phyloP scores from a whole-genome alignment of 92 coral and sea anemone species.

The Palythoa grandis region DNA sequence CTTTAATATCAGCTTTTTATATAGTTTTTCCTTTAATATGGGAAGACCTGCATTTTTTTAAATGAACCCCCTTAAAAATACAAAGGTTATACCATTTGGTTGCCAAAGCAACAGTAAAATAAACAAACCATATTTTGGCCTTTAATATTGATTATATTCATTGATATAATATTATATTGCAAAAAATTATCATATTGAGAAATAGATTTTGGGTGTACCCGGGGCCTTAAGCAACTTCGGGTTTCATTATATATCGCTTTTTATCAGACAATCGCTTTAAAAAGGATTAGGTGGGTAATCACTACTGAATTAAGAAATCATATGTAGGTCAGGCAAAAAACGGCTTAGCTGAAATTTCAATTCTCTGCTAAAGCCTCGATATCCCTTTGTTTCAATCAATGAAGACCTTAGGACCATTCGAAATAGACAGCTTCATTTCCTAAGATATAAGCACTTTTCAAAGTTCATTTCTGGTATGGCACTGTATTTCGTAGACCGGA shows the following conservation, averaged over 20 bases:
- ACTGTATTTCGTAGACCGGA: background rate
- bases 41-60: background rate
- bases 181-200: background rate
- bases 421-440: background rate
- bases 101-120: constrained; percentile 1
- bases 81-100: background rate
- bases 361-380: background rate
- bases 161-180: background rate
- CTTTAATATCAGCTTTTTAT: background rate
- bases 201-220: background rate
- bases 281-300: background rate
- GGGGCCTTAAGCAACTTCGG: background rate
- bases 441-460: background rate
- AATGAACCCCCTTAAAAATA: background rate
- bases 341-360: background rate
- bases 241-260: background rate
- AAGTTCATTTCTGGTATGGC: background rate
- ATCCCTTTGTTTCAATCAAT: background rate
- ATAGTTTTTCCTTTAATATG: background rate
- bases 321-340: background rate
- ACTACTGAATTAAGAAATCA: background rate
- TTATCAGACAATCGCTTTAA: background rate
- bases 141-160: background rate
- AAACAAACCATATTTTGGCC: background rate
- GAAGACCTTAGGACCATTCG: background rate